phyloP scores from a whole-genome alignment of 2,113 vertebrate species.

The Stercorarius parasiticus region DNA sequence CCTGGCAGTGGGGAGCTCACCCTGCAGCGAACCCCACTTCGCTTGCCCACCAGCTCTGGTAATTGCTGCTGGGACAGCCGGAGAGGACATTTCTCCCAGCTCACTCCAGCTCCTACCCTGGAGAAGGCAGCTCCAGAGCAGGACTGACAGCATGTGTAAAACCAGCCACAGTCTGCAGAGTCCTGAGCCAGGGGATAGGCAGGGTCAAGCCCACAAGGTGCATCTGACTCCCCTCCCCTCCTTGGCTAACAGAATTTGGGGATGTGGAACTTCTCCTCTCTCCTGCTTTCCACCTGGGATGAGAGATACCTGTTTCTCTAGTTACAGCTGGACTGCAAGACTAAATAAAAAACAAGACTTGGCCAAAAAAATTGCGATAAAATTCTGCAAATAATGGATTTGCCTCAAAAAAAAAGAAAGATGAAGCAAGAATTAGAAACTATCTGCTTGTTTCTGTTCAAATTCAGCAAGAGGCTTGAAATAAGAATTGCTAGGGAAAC shows the following conservation, averaged over 20 bases:
- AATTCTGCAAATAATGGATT: background rate
- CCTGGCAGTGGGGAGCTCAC: background rate
- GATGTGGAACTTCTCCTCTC: background rate
- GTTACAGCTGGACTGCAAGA: background rate
- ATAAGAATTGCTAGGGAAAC: background rate
- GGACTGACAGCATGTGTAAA: background rate
- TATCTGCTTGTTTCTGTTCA: background rate
- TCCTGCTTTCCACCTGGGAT: background rate
- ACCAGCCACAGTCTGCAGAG: accelerated
- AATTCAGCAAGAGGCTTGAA: background rate
- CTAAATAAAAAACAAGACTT: background rate
- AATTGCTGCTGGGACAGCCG: background rate
- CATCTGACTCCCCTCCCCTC: background rate
- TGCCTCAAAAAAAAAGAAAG: too few species aligned
- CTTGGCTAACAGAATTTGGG: background rate
- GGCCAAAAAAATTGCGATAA: background rate
- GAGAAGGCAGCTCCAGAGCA: background rate
- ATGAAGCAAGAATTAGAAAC: background rate
- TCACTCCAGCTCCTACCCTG: background rate
- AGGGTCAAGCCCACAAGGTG: background rate
- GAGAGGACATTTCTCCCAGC: background rate
- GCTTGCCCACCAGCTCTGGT: background rate
- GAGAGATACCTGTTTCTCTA: background rate
- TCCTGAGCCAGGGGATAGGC: background rate
- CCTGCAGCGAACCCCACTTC: background rate